phyloP scores from a whole-genome alignment of 2,888 invertebrate genomes.

The Cerastis rubricosa region DNA sequence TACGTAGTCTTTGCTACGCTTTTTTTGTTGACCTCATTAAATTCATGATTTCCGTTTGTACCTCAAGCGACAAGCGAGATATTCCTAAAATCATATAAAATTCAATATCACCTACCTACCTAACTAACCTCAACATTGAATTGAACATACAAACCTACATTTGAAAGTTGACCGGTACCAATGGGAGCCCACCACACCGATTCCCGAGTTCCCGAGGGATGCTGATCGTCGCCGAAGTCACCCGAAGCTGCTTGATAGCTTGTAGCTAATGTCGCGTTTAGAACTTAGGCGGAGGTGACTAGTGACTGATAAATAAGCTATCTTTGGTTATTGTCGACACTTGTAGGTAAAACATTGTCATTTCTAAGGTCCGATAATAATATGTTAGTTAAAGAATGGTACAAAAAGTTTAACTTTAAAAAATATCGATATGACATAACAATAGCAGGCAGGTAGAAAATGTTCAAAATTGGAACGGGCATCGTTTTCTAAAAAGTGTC shows the following conservation, averaged over 20 bases:
- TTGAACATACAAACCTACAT: neutral
- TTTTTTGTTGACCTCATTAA: neutral
- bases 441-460: constrained; percentile 1
- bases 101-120: neutral
- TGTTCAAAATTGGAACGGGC: constrained; percentile 6
- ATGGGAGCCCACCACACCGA: constrained; percentile 68
- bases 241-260: constrained; percentile 14
- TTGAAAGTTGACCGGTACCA: constrained; percentile 43
- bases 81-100: neutral
- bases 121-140: neutral
- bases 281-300: too few species aligned
- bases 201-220: constrained; percentile 76
- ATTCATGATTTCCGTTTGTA: neutral
- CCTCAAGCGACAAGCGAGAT: too few species aligned
- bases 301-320: neutral
- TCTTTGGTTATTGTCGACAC: too few species aligned
- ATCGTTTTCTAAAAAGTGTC: constrained; percentile 27
- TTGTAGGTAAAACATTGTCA: neutral
- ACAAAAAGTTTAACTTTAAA: neutral
- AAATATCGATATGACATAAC: neutral
- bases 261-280: constrained; percentile 30
- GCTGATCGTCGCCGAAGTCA: constrained; percentile 62
- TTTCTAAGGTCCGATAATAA: neutral
- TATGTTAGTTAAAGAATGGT: neutral
- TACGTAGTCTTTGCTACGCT: neutral